Base-by-base conservation (phyloP, 2,113 vertebrate species). In the Arothron firmamentum region DNA sequence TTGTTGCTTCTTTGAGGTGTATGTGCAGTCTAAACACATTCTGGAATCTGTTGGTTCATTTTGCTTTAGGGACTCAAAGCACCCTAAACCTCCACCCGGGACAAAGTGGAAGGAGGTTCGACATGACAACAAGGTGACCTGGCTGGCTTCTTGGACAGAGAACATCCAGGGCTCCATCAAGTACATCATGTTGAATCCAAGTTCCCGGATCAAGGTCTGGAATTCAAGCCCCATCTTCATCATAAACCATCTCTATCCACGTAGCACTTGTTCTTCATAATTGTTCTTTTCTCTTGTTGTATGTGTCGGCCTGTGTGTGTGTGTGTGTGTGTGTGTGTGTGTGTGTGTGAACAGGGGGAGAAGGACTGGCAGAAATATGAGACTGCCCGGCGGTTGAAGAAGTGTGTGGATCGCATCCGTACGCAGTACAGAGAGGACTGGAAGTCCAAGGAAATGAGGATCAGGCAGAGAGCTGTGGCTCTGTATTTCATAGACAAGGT, bases 291-390 rank as follows among this genome's bases (percentile, higher is more conserved):
- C 67, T 8, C 20, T 5, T 48, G 1, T 5, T 54, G 6, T 41
- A 10, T 41, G 2, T 62, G 25, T 3, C 1, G 5, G 46, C 62
- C 14, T 62, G 46, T 59, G 41, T 62, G 49, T 56, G 25, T 28
- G 25, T 28, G 25, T 28, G 23, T 47, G 17, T 43, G 38, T n/a
- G 61, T 62, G 46, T 59, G 41, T 62, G 49, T 56, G 25, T 28
- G 25, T 28, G 25, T 28, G 23, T 47, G 17, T 43, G 38, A 69
- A 56, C 82, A 97, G 96, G 96, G 95, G 42, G 96, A 98, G 86
- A 98, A 98, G 76, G 95, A 98, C 83, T 98, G 95, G 96, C 96
- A 98, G 88, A 98, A 98, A 84, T 98, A 98, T 0, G 96, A 98
- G 86, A 97, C 93, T 0, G 96, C 96, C 18, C 92, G 94, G 25